phyloP scores from a whole-genome alignment of 2,797 vertebrate genomes.

The Anas bernieri region DNA sequence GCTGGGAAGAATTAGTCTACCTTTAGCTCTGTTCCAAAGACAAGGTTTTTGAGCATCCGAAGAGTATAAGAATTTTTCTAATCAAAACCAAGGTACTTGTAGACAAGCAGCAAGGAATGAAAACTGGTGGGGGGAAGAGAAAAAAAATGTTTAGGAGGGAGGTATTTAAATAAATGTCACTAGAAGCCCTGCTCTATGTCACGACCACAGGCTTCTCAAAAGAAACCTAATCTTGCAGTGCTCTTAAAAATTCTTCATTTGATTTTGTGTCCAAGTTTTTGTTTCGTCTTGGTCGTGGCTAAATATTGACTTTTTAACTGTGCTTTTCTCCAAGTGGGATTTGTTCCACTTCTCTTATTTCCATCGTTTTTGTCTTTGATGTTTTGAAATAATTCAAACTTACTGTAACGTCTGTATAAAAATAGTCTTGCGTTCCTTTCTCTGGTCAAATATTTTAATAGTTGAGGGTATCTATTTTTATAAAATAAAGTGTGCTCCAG shows the following conservation, averaged over 20 bases:
- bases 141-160: background rate
- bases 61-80: background rate
- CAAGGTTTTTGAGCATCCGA: background rate
- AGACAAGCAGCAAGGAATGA: background rate
- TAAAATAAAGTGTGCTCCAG: background rate
- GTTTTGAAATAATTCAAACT: background rate
- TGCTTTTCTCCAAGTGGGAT: background rate
- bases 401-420: slow-evolving; percentile 11
- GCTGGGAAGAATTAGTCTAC: background rate
- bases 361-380: slow-evolving; percentile 22
- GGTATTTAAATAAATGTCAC: background rate
- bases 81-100: background rate
- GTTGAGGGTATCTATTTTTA: background rate
- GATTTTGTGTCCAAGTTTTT: slow-evolving; percentile 18
- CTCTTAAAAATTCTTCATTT: background rate
- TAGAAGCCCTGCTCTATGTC: background rate
- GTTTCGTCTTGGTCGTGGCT: background rate
- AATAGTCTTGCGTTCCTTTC: background rate
- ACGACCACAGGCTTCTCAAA: background rate
- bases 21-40: background rate
- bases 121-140: background rate
- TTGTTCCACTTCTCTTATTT: slow-evolving; percentile 1
- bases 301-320: background rate
- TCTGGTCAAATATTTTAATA: slow-evolving; percentile 3
- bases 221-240: background rate